Evolutionary conservation across 1,140 invertebrate genomes (phyloP), one percentile per base, ranked within the genome.

Genomic region (Drosophila arizonae): DNA sequence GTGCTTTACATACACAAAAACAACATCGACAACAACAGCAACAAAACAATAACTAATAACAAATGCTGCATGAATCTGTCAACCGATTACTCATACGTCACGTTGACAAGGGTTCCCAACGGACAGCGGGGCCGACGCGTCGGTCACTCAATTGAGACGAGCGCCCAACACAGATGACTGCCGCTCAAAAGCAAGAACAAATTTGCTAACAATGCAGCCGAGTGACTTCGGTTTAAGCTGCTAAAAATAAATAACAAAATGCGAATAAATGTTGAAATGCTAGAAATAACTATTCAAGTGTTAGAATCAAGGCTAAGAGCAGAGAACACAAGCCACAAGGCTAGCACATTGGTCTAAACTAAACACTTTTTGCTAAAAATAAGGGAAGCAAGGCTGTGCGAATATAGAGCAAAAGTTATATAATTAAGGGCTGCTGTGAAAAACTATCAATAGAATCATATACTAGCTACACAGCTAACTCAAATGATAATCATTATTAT

Each of bases 21-120:
- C 21, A 26, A n/a, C 43, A 21, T 1, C n/a, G 24, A 6, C 17
- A 13, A 24, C 36, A 26, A 13, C 43, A 46, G 36, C 30, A 52
- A 28, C 50, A 48, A 36, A 55, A 43, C 43, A 62, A 57, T 73
- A 74, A 74, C 52, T 70, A 70, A 74, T 74, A 74, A 74, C 39
- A 41, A 62, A 39, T 73, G 57, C 57, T 33, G 64, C 57, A 50
- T 73, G 65, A 73, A 74, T 70, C 67, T 74, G 72, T 74, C 72
- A 74, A 70, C 60, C 57, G 52, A 70, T 74, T 74, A 70, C 66
- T 70, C 72, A 74, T 64, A 69, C 70, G 63, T 28, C 70, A 17
- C 6, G 56, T 71, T 52, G 56, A 21, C 56, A 65, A 57, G 71
- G 30, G 71, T 56, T 33, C 24, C 4, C 36, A 26, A 54, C 11